These are phyloP conservation scores for Pseudococcus longispinus DNA, from an alignment of 2,888 invertebrate genomes.

Conservation along the genomic window DNA sequence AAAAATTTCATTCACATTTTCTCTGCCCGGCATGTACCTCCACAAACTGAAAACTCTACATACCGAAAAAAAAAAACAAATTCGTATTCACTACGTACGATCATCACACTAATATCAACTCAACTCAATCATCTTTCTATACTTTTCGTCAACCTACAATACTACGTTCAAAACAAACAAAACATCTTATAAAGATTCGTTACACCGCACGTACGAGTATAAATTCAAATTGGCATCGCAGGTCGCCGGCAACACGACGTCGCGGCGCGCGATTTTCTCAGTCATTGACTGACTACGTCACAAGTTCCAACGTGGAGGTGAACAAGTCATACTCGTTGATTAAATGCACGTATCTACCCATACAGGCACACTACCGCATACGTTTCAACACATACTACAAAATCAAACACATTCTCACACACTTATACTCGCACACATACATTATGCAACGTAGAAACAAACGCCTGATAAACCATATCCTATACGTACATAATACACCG, in stretches of 20 bases:
- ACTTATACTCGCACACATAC: neutral
- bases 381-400: neutral
- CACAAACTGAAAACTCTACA: no score
- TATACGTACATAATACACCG: neutral
- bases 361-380: neutral
- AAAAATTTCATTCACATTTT: no score
- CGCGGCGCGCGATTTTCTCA: conserved; percentile 13
- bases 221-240: neutral
- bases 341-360: neutral
- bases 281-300: conserved; percentile 44
- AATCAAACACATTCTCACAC: neutral
- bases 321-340: conserved; percentile 28
- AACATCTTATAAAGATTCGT: neutral
- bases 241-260: neutral
- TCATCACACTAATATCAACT: neutral
- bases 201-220: neutral
- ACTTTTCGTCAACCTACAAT: neutral
- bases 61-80: no score
- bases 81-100: no score
- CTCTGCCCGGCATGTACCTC: no score
- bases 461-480: neutral
- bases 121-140: neutral
- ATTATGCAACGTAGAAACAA: neutral
- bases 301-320: conserved; percentile 48
- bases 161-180: neutral